phyloP scores from a whole-genome alignment of 2,888 invertebrate genomes.

The Unio delphinus region DNA sequence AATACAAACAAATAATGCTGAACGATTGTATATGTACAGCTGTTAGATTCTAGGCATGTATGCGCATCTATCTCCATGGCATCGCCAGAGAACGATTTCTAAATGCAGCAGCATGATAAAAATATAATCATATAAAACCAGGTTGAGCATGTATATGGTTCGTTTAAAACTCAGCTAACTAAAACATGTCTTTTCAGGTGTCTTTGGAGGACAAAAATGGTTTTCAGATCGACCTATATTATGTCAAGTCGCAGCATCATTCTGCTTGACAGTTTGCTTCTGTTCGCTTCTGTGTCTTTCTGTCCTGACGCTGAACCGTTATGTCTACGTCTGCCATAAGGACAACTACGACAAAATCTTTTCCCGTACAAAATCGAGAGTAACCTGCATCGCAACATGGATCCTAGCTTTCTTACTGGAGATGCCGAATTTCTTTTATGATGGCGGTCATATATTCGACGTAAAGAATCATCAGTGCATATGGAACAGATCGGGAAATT shows the following conservation, averaged over 20 bases:
- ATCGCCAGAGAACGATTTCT: too few relatives aligned
- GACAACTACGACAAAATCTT: constrained; percentile 44
- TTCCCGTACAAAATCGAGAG: constrained; percentile 29
- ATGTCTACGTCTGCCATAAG: constrained; percentile 49
- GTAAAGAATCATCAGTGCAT: constrained; percentile 60
- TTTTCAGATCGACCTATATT: constrained; percentile 9
- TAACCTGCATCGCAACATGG: constrained; percentile 53
- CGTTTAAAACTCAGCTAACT: too few relatives aligned
- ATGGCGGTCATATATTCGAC: constrained; percentile 62
- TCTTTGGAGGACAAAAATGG: too few relatives aligned
- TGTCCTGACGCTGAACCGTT: constrained; percentile 56
- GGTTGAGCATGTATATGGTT: too few relatives aligned
- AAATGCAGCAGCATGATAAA: too few relatives aligned
- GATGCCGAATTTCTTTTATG: constrained; percentile 58
- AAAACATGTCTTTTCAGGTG: too few relatives aligned
- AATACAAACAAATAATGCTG: too few relatives aligned
- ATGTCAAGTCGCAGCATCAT: constrained; percentile 52
- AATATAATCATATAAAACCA: too few relatives aligned
- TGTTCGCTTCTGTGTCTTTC: constrained; percentile 60
- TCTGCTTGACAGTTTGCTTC: constrained; percentile 63
- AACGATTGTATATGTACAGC: too few relatives aligned
- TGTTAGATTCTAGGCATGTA: too few relatives aligned
- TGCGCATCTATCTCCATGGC: too few relatives aligned
- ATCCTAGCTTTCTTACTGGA: constrained; percentile 53
- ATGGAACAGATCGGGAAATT: constrained; percentile 60